phyloP scores from a whole-genome alignment of 23 tunicate species.

The Aplidium turbinatum region DNA sequence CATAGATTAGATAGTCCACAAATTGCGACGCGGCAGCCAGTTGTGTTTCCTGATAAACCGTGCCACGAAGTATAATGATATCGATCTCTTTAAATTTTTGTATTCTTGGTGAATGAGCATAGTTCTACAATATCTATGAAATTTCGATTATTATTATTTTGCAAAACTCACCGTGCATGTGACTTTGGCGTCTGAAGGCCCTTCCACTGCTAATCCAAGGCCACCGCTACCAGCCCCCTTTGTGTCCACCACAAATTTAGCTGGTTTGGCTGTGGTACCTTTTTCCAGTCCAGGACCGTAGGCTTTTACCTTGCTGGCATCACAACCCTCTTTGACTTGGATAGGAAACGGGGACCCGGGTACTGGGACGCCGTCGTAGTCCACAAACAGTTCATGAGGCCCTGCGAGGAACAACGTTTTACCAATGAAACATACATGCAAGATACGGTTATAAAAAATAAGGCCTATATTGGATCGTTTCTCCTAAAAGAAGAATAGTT shows the following conservation, averaged over 20 bases:
- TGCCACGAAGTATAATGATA: too few relatives aligned
- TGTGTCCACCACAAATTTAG: conserved; percentile 91
- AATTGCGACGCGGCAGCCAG: too few relatives aligned
- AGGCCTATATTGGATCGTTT: too few relatives aligned
- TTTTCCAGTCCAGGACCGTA: conserved; percentile 89
- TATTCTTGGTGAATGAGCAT: too few relatives aligned
- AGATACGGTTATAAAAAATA: too few relatives aligned
- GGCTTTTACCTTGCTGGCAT: conserved; percentile 84
- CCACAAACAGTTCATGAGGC: conserved; percentile 54
- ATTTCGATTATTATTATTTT: neutral
- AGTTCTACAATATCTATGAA: too few relatives aligned
- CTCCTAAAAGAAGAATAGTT: too few relatives aligned
- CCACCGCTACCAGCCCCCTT: conserved; percentile 96
- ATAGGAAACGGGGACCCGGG: conserved; percentile 80
- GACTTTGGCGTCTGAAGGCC: conserved; percentile 94
- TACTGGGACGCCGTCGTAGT: conserved; percentile 75
- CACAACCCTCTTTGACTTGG: conserved; percentile 82
- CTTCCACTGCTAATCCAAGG: conserved; percentile 84
- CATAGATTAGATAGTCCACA: too few relatives aligned
- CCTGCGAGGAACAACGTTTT: too few relatives aligned
- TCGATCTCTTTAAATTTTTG: too few relatives aligned
- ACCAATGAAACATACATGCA: too few relatives aligned
- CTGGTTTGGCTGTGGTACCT: conserved; percentile 76
- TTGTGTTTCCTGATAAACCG: too few relatives aligned
- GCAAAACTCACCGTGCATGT: conserved; percentile 54